phyloP scores from a whole-genome alignment of 2,888 invertebrate species.

The Ommatoiulus sabulosus region DNA sequence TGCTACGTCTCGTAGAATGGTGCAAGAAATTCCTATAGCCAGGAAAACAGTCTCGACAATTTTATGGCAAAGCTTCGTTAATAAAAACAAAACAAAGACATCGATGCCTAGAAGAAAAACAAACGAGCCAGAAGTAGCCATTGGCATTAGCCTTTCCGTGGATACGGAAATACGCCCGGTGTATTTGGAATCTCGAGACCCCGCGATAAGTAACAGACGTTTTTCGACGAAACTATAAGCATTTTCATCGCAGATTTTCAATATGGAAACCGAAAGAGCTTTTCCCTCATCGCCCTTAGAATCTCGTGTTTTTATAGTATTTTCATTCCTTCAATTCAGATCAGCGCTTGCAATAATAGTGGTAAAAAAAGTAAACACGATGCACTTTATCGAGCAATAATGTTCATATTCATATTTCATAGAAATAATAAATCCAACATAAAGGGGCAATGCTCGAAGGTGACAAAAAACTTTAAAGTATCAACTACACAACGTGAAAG shows the following conservation, averaged over 20 bases:
- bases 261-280: not conserved
- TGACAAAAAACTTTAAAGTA: constrained; percentile 38
- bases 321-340: constrained; percentile 31
- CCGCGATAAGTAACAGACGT: no score
- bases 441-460: constrained; percentile 43
- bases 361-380: constrained; percentile 42
- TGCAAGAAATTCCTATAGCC: no score
- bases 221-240: not conserved
- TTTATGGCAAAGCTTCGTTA: not conserved
- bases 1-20: no score
- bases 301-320: not conserved
- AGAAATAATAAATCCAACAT: constrained; percentile 31
- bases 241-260: not conserved
- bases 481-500: constrained; percentile 8
- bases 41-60: no score
- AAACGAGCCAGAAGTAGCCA: constrained; percentile 20
- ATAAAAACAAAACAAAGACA: not conserved
- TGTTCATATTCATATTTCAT: constrained; percentile 43
- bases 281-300: not conserved
- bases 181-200: no score
- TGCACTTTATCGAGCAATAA: constrained; percentile 40
- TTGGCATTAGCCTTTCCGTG: not conserved
- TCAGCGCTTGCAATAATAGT: constrained; percentile 21
- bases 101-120: not conserved
- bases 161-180: not conserved